Percentiles rank a stretch among this genome's conserved stretches.
Conservation (phyloP, 2,113 vertebrate genomes). For the Platichthys stellatus region DNA sequence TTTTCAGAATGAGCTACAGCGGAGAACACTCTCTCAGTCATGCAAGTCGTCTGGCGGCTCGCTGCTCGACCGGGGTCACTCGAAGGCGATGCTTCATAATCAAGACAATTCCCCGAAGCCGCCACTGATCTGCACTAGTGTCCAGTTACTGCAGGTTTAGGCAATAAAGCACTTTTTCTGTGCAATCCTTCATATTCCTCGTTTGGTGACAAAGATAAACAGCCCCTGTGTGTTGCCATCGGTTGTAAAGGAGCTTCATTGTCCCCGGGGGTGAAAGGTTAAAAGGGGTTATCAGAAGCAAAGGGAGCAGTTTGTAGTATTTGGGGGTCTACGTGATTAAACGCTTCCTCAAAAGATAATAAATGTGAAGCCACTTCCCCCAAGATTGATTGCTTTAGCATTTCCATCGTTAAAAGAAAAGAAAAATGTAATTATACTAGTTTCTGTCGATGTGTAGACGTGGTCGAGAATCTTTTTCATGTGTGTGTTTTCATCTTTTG, state of each 20-base stretch:
- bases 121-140: no score
- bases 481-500: constrained; percentile 24
- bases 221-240: constrained; percentile 20
- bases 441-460: constrained; percentile 5
- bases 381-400: constrained; percentile 39
- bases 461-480: background rate
- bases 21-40: constrained; percentile 42
- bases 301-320: constrained; percentile 40
- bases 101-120: no score
- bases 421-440: constrained; percentile 23
- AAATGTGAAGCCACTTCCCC: constrained; percentile 17
- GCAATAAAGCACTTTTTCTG: no score
- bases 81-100: no score
- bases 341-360: constrained; percentile 30
- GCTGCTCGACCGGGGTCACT: background rate
- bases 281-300: constrained; percentile 54
- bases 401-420: background rate
- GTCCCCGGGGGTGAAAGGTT: constrained; percentile 59
- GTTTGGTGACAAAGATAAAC: constrained; percentile 21
- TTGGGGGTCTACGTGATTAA: constrained; percentile 44
- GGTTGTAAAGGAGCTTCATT: constrained; percentile 51
- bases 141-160: background rate
- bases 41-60: constrained; percentile 23
- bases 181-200: background rate
- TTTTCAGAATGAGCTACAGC: constrained; percentile 74